phyloP scores from a whole-genome alignment of 2,888 invertebrate species.

The Dioctria linearis region DNA sequence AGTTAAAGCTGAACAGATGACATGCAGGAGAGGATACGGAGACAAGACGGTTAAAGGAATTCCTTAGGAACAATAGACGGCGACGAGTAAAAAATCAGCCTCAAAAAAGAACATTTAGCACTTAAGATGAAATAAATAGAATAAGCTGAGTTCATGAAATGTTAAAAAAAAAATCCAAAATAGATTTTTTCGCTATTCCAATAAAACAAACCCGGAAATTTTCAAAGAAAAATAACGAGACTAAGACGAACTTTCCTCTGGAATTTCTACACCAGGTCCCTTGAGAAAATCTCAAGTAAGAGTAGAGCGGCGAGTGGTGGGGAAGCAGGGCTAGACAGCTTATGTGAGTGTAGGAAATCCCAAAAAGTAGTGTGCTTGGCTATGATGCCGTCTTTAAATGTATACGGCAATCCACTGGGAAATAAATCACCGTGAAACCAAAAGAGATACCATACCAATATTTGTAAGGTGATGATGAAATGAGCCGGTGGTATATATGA shows the following conservation, averaged over 20 bases:
- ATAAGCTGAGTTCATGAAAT: slow-evolving; percentile 17
- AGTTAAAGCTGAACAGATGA: slow-evolving; percentile 54
- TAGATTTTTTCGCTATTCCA: slow-evolving; percentile 37
- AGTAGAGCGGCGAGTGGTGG: background rate
- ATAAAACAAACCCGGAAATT: slow-evolving; percentile 38
- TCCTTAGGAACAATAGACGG: slow-evolving; percentile 43
- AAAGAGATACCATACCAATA: slow-evolving; percentile 19
- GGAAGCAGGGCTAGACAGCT: background rate
- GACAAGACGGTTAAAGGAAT: slow-evolving; percentile 29
- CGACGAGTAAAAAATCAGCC: background rate
- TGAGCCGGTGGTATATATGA: background rate
- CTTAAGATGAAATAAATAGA: slow-evolving; percentile 47
- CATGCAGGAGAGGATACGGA: slow-evolving; percentile 40
- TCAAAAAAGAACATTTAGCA: slow-evolving; percentile 28
- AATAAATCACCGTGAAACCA: slow-evolving; percentile 49
- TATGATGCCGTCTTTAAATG: slow-evolving; percentile 23
- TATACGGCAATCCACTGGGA: slow-evolving; percentile 24
- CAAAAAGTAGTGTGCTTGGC: slow-evolving; percentile 42
- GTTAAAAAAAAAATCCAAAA: slow-evolving; percentile 33
- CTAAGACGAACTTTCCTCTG: slow-evolving; percentile 37
- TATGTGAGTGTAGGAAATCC: slow-evolving; percentile 16
- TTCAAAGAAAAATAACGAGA: slow-evolving; percentile 34
- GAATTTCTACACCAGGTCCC: slow-evolving; percentile 32
- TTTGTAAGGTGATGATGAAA: slow-evolving; percentile 32
- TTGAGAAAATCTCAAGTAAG: slow-evolving; percentile 22